Base-by-base conservation (phyloP, 2,797 vertebrate genomes). In the Danionella dracula region DNA sequence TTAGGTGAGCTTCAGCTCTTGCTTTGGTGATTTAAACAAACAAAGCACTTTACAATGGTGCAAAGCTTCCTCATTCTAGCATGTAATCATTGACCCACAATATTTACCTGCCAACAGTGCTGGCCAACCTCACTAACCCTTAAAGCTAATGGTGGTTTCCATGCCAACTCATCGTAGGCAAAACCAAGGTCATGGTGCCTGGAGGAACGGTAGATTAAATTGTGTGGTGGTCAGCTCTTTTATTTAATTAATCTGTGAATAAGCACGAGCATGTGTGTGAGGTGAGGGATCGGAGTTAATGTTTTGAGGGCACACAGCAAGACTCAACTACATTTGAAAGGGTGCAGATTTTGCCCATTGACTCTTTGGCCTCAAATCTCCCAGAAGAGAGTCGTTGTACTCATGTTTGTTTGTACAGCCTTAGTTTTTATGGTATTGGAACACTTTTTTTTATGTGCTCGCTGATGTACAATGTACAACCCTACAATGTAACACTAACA, bases 221-320 rank as follows among this genome's bases (percentile, higher is more conserved):
- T 77, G 63, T 77, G 76, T 66, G 61, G 53, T 61, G 63, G 69
- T 77, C 76, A 77, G 66, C 66, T 12, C 66, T 75, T 77, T 59
- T 70, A 69, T 70, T 70, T 50, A 66, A 65, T 77, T 70, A 68
- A 75, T 72, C 48, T 67, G 56, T 64, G 56, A 68, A 70, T 62
- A 37, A 40, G 50, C 53, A 37, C 32, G 9, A 16, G 41, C 37
- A 51, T 48, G 61, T 45, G 40, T 60, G 46, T 46, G 20, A 44
- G 41, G 19, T 3, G 62, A 34, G 44, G 37, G 48, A 62, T 71
- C 42, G 27, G 9, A 34, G 17, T 59, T 27, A 13, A 66, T 44
- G 32, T 74, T 50, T 67, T 44, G 27, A 64, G 42, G 55, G 45
- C 46, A 38, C 50, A 38, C 66, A 58, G 64, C 23, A 17, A 50